These are phyloP conservation scores for Rhineura floridana DNA, from an alignment of 2,113 vertebrate genomes.

Conservation along the genomic window DNA sequence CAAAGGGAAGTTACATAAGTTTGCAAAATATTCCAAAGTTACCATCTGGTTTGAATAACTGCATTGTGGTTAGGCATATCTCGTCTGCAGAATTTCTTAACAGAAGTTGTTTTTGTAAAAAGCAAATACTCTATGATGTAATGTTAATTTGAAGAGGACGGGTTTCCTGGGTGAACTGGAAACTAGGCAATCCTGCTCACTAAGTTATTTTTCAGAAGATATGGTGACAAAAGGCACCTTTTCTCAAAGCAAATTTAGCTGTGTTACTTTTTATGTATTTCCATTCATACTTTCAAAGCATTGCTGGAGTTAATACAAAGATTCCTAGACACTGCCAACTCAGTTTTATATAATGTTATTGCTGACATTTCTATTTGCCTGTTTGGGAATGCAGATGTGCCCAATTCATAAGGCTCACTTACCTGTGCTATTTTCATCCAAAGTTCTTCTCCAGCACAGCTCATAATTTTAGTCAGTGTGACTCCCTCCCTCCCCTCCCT, in stretches of 20 bases:
- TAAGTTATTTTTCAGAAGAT: not conserved
- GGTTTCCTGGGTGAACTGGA: not conserved
- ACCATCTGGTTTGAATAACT: slow-evolving; percentile 1
- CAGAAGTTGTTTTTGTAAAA: slow-evolving; percentile 11
- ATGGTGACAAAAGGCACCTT: not conserved
- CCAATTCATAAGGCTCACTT: not conserved
- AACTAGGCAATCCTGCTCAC: not conserved
- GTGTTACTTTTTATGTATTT: not conserved
- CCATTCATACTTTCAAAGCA: not conserved
- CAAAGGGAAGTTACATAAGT: slow-evolving; percentile 8
- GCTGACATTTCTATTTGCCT: not conserved
- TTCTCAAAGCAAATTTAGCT: not conserved
- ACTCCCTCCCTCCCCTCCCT: not conserved
- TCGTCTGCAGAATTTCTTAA: not conserved
- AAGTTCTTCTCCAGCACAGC: not conserved
- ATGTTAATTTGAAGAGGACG: slow-evolving; percentile 1
- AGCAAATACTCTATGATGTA: not conserved
- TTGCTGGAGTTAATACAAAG: not conserved
- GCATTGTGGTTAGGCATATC: slow-evolving; percentile 19
- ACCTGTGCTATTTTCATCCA: not conserved
- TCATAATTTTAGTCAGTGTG: not conserved
- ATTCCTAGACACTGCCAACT: not conserved
- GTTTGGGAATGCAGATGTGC: not conserved
- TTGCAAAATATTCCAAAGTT: slow-evolving; percentile 20
- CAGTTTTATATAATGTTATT: not conserved